phyloP scores from a whole-genome alignment of 2,888 invertebrate species.

The Acronicta leporina region DNA sequence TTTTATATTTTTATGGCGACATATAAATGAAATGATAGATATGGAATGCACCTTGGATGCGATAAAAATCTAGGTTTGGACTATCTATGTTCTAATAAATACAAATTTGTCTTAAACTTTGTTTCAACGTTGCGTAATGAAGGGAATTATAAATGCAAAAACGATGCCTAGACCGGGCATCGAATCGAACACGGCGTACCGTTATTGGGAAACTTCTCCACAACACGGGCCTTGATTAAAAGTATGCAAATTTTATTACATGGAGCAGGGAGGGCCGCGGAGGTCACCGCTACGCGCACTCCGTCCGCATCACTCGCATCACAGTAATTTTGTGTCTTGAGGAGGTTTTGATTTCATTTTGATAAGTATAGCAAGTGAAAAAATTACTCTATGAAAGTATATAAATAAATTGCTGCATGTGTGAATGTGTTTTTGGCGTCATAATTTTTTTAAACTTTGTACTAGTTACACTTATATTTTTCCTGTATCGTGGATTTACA shows the following conservation, averaged over 20 bases:
- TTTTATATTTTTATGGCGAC: no score
- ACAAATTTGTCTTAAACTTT: conserved; percentile 18
- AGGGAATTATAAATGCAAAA: conserved; percentile 70
- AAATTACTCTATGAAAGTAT: no score
- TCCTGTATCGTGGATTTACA: no score
- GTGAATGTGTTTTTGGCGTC: no score
- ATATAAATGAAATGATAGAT: no score
- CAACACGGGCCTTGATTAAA: conserved; percentile 90
- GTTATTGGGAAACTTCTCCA: conserved; percentile 89
- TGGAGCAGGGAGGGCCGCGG: conserved; percentile 74
- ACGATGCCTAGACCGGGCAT: conserved; percentile 72
- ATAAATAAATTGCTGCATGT: no score
- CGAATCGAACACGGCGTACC: conserved; percentile 86
- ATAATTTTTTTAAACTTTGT: no score
- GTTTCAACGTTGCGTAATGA: conserved; percentile 41
- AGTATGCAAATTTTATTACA: conserved; percentile 90
- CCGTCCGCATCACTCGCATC: conserved; percentile 64
- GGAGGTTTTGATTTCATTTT: conserved; percentile 2
- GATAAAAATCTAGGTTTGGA: no score
- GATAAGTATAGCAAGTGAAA: no score
- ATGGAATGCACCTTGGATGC: no score
- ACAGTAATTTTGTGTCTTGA: conserved; percentile 62
- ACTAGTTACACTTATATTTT: no score
- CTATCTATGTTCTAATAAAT: conserved; percentile 5
- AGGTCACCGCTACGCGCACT: conserved; percentile 66